Evolutionary conservation across 2,797 vertebrate species (phyloP), one percentile per base, ranked within the genome.

Genomic region (Sparidentex hasta): DNA sequence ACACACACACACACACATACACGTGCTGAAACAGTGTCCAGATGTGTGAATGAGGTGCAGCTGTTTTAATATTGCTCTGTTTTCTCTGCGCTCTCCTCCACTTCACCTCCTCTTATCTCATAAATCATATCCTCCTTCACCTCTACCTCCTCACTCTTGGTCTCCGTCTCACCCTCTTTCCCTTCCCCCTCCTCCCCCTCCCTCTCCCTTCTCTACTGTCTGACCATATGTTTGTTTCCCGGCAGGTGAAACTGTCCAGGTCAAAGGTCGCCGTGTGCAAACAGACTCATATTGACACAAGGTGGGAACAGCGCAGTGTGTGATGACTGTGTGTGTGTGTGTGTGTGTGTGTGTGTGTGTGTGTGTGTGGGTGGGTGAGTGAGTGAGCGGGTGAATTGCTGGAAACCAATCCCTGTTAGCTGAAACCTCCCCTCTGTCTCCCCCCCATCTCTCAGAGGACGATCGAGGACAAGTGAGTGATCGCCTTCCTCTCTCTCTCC

Each of bases 21-120:
- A 62, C 57, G 52, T 0, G 0, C 27, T 21, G 41, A 12, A 73
- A 46, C 69, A 43, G 50, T n/a, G 20, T 82, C 82, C 87, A 90
- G 76, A 87, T 85, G 85, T 83, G 80, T 65, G 81, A 92, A 92
- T 90, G 63, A 84, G 71, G 65, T 76, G 78, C 90, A 92, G 88
- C 88, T 94, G 92, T 88, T 92, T 90, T 85, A 89, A 89, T 83
- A 90, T 84, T n/a, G 38, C 72, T 54, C 3, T 88, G 84, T 90
- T 90, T 90, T 82, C 71, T 65, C 75, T 80, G 14, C 63, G 1
- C 65, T 70, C 70, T 80, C 74, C 62, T 78, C 77, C 73, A 82
- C 74, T 81, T 87, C 90, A 70, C 74, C 87, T 76, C 79, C 66
- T 66, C 75, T 88, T 81, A 87, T 88, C 88, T 87, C 82, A 84